Base-by-base conservation (phyloP, 2,888 invertebrate genomes). In the Eulithis prunata region DNA sequence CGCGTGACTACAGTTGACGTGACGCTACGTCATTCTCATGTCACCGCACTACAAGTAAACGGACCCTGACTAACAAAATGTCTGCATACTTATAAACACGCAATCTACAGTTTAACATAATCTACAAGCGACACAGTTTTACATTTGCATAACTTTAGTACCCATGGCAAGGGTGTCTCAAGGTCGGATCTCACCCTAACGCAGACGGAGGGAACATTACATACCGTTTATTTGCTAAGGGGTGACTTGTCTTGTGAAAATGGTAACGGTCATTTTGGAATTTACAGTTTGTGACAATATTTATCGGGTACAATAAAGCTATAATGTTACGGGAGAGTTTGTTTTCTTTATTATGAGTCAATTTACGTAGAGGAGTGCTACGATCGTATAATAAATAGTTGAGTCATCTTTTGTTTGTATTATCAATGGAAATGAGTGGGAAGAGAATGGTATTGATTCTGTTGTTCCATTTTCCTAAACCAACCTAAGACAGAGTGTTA, bases 121-220 rank as follows among this genome's bases (percentile, higher is more conserved):
- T 69, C 68, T 60, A 56, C 56, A 47, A 63, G 60, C 56, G 57
- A 58, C 54, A 59, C 58, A 49, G 54, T 60, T 68, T 28, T 69
- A 68, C 60, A 70, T 72, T 70, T 61, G 59, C 62, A 63, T 68
- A 10, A 71, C 68, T 64, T 61, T 64, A 66, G 69, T 65, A 55
- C 36, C 66, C 45, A 61, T 46, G 45, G 53, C 62, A 80, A 78
- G 85, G 86, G 84, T 79, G 79, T 58, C 46, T 71, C 82, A 86
- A 86, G 91, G 91, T 86, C 87, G 77, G 69, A 79, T 79, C 75
- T 80, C 85, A 80, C 89, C 89, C 90, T 76, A 75, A 76, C 76
- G 85, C 84, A 90, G 89, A 90, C 90, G 73, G 80, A 83, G 89
- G 90, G 91, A 76, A 73, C 77, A 73, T 21, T 56, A 41, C 41